Evolutionary conservation across 2,888 invertebrate genomes (phyloP), one percentile per base, ranked within the genome.

Genomic region (Chrysomela aeneicollis): DNA sequence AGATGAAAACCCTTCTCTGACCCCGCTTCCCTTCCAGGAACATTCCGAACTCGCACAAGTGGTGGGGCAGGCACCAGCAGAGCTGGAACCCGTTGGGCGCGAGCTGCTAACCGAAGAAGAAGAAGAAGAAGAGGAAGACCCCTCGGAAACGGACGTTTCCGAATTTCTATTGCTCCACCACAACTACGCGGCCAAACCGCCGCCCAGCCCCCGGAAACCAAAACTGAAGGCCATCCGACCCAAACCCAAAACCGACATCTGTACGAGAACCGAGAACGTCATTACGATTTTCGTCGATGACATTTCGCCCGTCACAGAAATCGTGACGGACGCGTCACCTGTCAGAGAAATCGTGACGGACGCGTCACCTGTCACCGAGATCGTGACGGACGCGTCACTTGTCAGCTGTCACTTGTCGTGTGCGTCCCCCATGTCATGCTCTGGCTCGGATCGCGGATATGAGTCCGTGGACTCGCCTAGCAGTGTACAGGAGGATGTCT

Each of bases 21-120:
- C n/a, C 10, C 12, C 6, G 9, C 9, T 35, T 12, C n/a, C 42
- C 15, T 42, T 42, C 2, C 42, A 42, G 42, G 42, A n/a, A n/a
- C 3, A 2, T n/a, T 2, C 6, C 42, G 42, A 42, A 1, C 3
- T 15, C 42, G 42, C n/a, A 88, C 79, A 90, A 90, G 76, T 94
- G 94, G 93, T 93, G 94, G 94, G 93, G 93, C 68, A 90, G 90
- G 58, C 92, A 92, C 79, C 93, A 93, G 84, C 91, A 88, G 83
- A 90, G 85, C 76, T 94, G 93, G 94, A 93, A 92, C 81, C 93
- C 93, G 74, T 86, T 92, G 78, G 86, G 88, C 74, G 84, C 86
- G 80, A 79, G 18, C 15, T 67, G 69, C 51, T 65, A 37, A 59
- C 46, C 58, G 30, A 60, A 9, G 61, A 69, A 47, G 84, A 74